Evolutionary conservation across 2,888 invertebrate genomes (phyloP).

Genomic region (Mythimna ferrago): DNA sequence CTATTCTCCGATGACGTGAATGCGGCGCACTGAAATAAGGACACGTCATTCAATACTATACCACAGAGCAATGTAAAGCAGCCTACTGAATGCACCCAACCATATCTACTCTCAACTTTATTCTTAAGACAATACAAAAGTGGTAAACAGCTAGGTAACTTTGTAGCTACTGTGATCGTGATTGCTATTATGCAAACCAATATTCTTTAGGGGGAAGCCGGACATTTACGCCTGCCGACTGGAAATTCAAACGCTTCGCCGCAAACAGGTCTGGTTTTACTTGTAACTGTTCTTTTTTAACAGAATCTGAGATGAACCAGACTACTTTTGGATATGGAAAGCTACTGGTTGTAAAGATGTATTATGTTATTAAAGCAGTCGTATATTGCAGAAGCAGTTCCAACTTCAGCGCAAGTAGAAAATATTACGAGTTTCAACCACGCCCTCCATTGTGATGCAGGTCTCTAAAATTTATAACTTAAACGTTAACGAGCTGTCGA

Average conservation of each 20-base stretch:
- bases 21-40: constrained; percentile 79
- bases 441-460: constrained; percentile 80
- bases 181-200: constrained; percentile 68
- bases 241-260: constrained; percentile 44
- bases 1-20: constrained; percentile 72
- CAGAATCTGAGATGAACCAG: constrained; percentile 1
- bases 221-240: constrained; percentile 58
- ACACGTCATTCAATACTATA: constrained; percentile 83
- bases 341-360: constrained; percentile 15
- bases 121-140: constrained; percentile 54
- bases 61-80: constrained; percentile 71
- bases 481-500: constrained; percentile 83
- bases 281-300: constrained; percentile 25
- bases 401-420: constrained; percentile 51
- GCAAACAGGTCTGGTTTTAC: constrained; percentile 26
- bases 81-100: constrained; percentile 44
- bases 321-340: constrained; percentile 1
- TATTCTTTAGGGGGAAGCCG: constrained; percentile 63
- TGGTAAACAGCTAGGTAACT: constrained; percentile 36
- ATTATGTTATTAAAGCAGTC: constrained; percentile 50
- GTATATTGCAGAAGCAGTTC: constrained; percentile 38
- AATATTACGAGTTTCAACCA: constrained; percentile 70
- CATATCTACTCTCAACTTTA: constrained; percentile 65
- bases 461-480: constrained; percentile 84
- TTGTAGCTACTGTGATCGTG: constrained; percentile 62